Evolutionary conservation across 2,888 invertebrate genomes (phyloP), one percentile per base, ranked within the genome.

Genomic region (Carterocephalus palaemon): DNA sequence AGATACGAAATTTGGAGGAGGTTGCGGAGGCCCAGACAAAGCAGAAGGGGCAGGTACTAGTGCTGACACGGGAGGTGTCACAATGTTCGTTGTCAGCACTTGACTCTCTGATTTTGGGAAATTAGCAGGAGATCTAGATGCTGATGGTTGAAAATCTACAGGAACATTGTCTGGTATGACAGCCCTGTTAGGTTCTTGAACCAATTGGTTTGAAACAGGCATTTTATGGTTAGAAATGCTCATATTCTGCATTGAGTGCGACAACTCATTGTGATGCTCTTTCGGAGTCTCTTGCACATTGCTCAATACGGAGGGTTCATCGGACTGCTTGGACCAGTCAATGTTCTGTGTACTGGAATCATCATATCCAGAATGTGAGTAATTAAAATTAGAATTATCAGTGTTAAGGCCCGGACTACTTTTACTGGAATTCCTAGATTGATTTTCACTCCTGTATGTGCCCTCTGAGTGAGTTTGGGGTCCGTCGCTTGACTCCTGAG

Each of bases 401-500:
- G 70, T 75, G 47, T 74, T 74, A 15, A 78, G 64, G 1, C 80
- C 79, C 7, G 87, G 86, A 57, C 85, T 85, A 49, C 77, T 76
- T 56, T 86, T 86, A 55, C 70, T 81, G 7, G 86, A 88, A 60
- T 86, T 84, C 52, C 89, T 78, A 2, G 90, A 90, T 49, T 88
- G 87, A 62, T 88, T 88, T 55, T 88, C 88, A 75, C 90, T 90
- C 62, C 84, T 72, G 52, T 89, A 89, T 31, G 90, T 89, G 42
- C 89, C 89, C 60, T 90, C 90, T 5, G 90, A 89, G 6, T 89
- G 89, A 34, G 89, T 90, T 23, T 88, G 76, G 12, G 88, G 78
- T 19, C 90, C 89, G 57, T 91, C 91, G 49, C 90, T 90, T 1
- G 90, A 91, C 57, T 90, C 90, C 63, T 90, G 90, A 5, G 90